Base-by-base conservation (phyloP, 2,113 vertebrate genomes). In the Lasiurus borealis region DNA sequence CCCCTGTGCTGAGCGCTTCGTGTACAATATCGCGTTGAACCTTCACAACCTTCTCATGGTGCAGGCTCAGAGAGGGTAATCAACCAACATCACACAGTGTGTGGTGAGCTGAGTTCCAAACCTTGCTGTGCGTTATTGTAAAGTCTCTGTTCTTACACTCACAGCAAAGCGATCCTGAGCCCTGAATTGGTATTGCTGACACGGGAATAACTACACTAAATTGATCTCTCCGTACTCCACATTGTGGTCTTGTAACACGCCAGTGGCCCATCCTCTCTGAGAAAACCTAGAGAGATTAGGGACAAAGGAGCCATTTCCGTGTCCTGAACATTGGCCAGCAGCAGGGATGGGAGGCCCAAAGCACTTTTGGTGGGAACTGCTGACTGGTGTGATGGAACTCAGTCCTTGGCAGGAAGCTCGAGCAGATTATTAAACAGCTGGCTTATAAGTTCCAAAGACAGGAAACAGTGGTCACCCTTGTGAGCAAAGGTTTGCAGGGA, bases 331-430 rank as follows among this genome's bases (percentile, higher is more conserved):
- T 1, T 29, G 68, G 76, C 96, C 92, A 97, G 90, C 7, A 25
- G 84, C 54, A 73, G 93, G 66, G 72, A 48, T 15, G 14, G 85
- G 85, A 93, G 72, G 68, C 85, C 46, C 76, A 75, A 3, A 93
- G 94, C 94, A 90, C 44, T 94, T 96, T 82, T 83, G 95, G 96
- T 97, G 96, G 96, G 97, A 97, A 96, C 31, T 97, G 97, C 96
- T 97, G 96, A 97, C 96, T 95, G 77, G 40, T n/a, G 92, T 84
- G 85, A 59, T 50, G 64, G 48, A 80, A 4, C 64, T 96, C 85
- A 94, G 36, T 76, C 44, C 52, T 95, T 94, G 96, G 96, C 96
- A 96, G 78, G 95, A 85, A 85, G 81, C 77, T 64, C 25, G 34
- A 64, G 77, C 77, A 90, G 77, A 95, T 97, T 93, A 96, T 92